A percentile compares a stretch with the other conserved stretches of the same genome.
These are phyloP conservation scores for Helicoverpa assulta DNA, from an alignment of 2,888 invertebrate genomes.

Conservation along the genomic window DNA sequence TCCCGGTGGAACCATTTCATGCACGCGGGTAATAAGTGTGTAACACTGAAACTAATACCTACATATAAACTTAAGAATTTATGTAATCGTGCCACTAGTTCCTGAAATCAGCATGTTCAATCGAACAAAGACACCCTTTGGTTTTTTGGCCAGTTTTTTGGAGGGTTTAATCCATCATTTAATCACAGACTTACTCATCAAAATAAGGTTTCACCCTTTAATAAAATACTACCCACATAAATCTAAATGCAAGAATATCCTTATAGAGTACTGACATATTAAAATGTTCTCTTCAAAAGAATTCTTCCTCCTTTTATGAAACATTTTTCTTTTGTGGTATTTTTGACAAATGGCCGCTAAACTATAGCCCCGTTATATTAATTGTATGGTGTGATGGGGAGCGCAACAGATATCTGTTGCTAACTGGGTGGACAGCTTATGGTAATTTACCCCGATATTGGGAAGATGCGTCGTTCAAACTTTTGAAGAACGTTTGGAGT, in stretches of 20 bases:
- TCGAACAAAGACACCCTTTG: too few species aligned
- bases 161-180: too few species aligned
- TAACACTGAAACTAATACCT: too few species aligned
- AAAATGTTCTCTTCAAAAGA: slow-evolving; percentile 6
- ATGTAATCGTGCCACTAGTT: too few species aligned
- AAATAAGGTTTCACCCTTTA: background rate
- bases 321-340: slow-evolving; percentile 45
- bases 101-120: too few species aligned
- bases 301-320: slow-evolving; percentile 45
- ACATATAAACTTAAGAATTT: too few species aligned
- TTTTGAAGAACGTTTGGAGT: background rate
- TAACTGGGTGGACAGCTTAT: slow-evolving; percentile 47
- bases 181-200: background rate
- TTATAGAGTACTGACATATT: slow-evolving; percentile 13
- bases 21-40: too few species aligned
- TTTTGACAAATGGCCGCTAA: slow-evolving; percentile 65
- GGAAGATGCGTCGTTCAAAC: slow-evolving; percentile 27
- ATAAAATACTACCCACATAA: background rate
- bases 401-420: slow-evolving; percentile 88
- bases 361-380: slow-evolving; percentile 62
- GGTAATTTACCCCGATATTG: slow-evolving; percentile 22
- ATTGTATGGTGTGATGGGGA: slow-evolving; percentile 63
- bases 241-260: slow-evolving; percentile 1
- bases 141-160: too few species aligned
- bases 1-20: too few species aligned